These are phyloP conservation scores for Stichodactyla mertensii DNA, from an alignment of 64 coral and sea anemone genomes.

Conservation along the genomic window DNA sequence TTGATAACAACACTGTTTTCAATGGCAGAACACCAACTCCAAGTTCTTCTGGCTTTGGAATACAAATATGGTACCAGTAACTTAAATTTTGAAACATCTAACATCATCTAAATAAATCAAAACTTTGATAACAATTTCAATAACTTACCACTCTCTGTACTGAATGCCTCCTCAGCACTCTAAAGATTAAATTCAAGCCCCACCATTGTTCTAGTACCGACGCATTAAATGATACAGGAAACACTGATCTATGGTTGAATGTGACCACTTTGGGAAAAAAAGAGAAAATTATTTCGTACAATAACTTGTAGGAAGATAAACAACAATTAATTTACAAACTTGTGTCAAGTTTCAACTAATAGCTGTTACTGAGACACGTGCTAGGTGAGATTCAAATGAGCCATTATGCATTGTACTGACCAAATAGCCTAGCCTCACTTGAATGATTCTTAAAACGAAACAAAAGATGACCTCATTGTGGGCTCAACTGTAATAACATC, in stretches of 20 bases:
- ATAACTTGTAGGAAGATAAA: not conserved
- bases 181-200: constrained; percentile 53
- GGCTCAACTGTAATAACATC: too few species aligned
- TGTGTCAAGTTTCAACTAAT: too few species aligned
- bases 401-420: too few species aligned
- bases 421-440: too few species aligned
- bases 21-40: constrained; percentile 62
- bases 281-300: not conserved
- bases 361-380: too few species aligned
- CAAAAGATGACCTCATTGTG: too few species aligned
- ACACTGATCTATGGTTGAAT: constrained; percentile 91
- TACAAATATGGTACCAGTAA: not conserved
- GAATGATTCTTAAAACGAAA: too few species aligned
- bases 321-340: not conserved
- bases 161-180: constrained; percentile 64
- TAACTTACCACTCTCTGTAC: constrained; percentile 64
- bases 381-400: too few species aligned
- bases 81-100: not conserved
- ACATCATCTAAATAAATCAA: not conserved
- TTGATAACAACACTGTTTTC: constrained; percentile 57
- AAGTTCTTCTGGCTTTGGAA: constrained; percentile 55
- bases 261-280: constrained; percentile 52
- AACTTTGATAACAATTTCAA: not conserved
- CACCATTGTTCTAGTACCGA: constrained; percentile 75
- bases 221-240: constrained; percentile 83